Evolutionary conservation across 2,888 invertebrate genomes (phyloP).

Genomic region (Argyra leucocephala): DNA sequence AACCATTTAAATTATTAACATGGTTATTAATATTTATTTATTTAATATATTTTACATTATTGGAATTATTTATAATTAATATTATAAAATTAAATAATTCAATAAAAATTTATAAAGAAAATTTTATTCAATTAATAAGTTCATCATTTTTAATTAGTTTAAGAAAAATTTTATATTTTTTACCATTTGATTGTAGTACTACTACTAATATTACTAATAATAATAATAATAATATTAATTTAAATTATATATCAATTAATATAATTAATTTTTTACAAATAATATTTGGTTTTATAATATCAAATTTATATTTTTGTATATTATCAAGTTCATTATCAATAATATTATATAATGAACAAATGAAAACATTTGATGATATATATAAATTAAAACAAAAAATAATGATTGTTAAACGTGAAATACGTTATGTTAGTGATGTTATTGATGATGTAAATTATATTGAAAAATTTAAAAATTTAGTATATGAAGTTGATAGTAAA

Average conservation of each 20-base stretch:
- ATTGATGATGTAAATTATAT: not conserved
- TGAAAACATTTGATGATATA: not conserved
- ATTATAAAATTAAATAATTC: not conserved
- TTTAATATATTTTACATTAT: not conserved
- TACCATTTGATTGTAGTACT: no score
- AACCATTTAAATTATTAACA: constrained; percentile 23
- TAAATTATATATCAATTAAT: not conserved
- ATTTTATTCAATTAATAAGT: not conserved
- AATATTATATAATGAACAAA: constrained; percentile 2
- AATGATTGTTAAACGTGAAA: not conserved
- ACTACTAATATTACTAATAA: no score
- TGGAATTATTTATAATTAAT: not conserved
- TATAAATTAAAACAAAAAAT: not conserved
- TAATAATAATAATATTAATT: not conserved
- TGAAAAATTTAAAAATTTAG: not conserved
- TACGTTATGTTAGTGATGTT: not conserved
- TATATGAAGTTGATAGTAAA: constrained; percentile 2
- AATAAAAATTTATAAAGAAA: not conserved
- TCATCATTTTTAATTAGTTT: not conserved
- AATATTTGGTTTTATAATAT: constrained; percentile 9
- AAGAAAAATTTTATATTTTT: not conserved
- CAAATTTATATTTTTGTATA: constrained; percentile 10
- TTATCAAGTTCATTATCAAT: constrained; percentile 9
- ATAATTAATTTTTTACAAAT: not conserved
- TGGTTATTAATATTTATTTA: constrained; percentile 22